phyloP scores from a whole-genome alignment of 2,888 invertebrate genomes.

The Dolomedes plantarius region DNA sequence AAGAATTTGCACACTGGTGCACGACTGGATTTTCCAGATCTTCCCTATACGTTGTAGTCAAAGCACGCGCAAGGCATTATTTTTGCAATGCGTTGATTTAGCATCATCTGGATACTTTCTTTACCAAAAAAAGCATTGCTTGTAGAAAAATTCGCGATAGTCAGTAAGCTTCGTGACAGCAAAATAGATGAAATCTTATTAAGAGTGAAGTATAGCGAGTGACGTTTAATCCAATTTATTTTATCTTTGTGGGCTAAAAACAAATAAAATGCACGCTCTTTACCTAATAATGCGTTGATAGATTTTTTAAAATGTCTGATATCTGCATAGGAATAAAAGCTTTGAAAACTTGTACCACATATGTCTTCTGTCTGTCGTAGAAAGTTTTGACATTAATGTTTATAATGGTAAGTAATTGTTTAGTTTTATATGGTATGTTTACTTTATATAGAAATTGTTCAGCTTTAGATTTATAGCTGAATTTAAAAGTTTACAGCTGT shows the following conservation, averaged over 20 bases:
- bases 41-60: not conserved
- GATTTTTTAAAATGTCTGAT: too few species aligned
- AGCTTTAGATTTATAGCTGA: too few species aligned
- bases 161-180: too few species aligned
- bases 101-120: not conserved
- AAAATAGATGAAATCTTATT: not conserved
- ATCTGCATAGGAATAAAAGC: too few species aligned
- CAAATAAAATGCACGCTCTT: not conserved
- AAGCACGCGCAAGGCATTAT: not conserved
- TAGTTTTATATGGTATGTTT: too few species aligned
- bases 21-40: not conserved
- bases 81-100: not conserved
- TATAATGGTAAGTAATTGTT: too few species aligned
- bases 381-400: too few species aligned
- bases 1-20: not conserved
- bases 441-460: too few species aligned
- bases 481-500: too few species aligned
- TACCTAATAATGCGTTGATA: too few species aligned
- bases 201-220: not conserved
- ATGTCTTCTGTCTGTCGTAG: too few species aligned
- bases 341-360: too few species aligned
- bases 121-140: not conserved
- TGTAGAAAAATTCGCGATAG: not conserved
- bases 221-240: not conserved
- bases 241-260: not conserved